A percentile compares a stretch with the other conserved stretches of the same genome.
Evolutionary conservation across 2,888 invertebrate genomes (phyloP).

Genomic region (Ecdyonurus torrentis): DNA sequence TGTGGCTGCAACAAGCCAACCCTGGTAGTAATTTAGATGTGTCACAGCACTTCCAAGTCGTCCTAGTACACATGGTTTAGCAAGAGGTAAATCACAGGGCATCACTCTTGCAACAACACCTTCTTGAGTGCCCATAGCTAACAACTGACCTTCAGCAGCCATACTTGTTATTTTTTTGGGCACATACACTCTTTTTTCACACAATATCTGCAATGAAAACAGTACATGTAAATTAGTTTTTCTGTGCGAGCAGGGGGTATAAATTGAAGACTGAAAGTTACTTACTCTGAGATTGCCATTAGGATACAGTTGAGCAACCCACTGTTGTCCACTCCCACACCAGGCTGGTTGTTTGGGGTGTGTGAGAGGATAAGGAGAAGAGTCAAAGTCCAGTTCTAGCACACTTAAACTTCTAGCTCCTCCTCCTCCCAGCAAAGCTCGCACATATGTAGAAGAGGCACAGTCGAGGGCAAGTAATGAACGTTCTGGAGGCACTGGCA

Average conservation of each 20-base stretch:
- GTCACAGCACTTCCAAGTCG: not conserved
- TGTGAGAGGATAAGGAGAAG: not conserved
- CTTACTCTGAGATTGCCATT: not conserved
- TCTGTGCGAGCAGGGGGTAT: no score
- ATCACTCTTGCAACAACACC: not conserved
- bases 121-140: not conserved
- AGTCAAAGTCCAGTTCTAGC: not conserved
- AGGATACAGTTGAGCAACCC: not conserved
- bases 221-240: no score
- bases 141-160: not conserved
- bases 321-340: not conserved
- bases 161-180: not conserved
- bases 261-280: no score
- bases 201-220: not conserved
- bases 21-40: not conserved
- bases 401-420: not conserved
- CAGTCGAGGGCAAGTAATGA: not conserved
- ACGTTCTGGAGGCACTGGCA: not conserved
- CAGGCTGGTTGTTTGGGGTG: not conserved
- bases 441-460: not conserved
- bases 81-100: not conserved
- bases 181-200: not conserved
- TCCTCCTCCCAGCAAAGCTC: not conserved
- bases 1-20: not conserved
- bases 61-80: not conserved